Conservation (phyloP, 2,888 invertebrate species). For the Julus scanicus region DNA sequence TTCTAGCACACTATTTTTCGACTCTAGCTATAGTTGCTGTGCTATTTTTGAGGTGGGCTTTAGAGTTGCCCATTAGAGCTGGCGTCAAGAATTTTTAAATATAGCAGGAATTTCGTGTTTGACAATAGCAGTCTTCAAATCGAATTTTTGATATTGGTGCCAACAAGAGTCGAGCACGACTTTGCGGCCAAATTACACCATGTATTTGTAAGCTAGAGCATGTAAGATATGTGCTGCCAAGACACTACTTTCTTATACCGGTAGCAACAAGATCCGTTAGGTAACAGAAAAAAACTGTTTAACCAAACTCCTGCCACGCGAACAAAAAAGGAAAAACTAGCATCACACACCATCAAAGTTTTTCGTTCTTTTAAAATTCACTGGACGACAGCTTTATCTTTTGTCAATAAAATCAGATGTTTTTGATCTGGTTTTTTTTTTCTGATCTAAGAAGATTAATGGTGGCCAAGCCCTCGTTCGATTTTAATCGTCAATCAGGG, state of each 20-base stretch:
- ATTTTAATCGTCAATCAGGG: background rate
- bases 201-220: background rate
- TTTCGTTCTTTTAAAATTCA: background rate
- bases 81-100: conserved; percentile 35
- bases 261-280: background rate
- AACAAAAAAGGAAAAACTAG: background rate
- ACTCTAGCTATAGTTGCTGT: conserved; percentile 8
- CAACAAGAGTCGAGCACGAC: conserved; percentile 1
- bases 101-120: conserved; percentile 30
- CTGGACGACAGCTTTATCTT: conserved; percentile 12
- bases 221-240: background rate
- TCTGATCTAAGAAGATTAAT: background rate
- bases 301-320: too few species aligned
- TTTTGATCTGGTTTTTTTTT: conserved; percentile 11
- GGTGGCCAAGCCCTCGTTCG: background rate
- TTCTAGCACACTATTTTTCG: background rate
- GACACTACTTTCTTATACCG: background rate
- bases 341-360: background rate
- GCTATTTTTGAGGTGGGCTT: conserved; percentile 11
- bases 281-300: background rate
- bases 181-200: background rate
- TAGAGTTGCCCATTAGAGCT: background rate
- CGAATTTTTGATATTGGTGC: conserved; percentile 35
- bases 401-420: conserved; percentile 38
- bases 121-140: conserved; percentile 6